Base-by-base conservation (phyloP, 2,113 vertebrate species). In the Taxidea taxus region DNA sequence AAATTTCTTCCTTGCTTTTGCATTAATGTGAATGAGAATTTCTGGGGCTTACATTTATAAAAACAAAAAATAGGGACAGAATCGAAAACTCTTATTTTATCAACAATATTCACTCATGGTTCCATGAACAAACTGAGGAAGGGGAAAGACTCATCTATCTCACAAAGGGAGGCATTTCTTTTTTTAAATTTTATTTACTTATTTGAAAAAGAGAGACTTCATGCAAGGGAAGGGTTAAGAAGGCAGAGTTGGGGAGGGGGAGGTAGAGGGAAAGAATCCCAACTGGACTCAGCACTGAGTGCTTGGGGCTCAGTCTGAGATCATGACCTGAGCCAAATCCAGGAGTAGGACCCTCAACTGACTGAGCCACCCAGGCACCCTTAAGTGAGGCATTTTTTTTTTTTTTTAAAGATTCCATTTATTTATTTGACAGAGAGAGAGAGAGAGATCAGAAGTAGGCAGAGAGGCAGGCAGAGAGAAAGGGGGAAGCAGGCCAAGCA, bases 1-100 rank as follows among this genome's bases (percentile, higher is more conserved):
- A 96, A 44, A 91, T 34, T 62, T 75, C 11, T 66, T 56, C 49
- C 51, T 39, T 64, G 87, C 58, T 56, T 94, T 94, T 75, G 56
- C 29, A 77, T 74, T 83, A 70, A 95, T 18, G 25, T 66, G 58
- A 74, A n/a, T 64, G 93, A 86, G 14, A 18, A 75, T 68, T 68
- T 82, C 80, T 66, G 13, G 74, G 58, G 37, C 29, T 93, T 75
- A 93, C n/a, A 93, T 51, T 81, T 90, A 86, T 21, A 90, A 95
- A 90, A 81, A 78, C 25, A 74, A 86, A 83, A 94, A 54, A 75
- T 5, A 77, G 66, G 56, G 92, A 74, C 0, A 81, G 56, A 85
- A 92, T 37, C 42, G 62, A 90, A 51, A 68, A 87, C 18, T 85
- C 15, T 54, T 42, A 78, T 60, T 91, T 77, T 82, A 58, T 51